Evolutionary conservation across 2,113 vertebrate genomes (phyloP), one percentile per base, ranked within the genome.

Genomic region (Falco punctatus): DNA sequence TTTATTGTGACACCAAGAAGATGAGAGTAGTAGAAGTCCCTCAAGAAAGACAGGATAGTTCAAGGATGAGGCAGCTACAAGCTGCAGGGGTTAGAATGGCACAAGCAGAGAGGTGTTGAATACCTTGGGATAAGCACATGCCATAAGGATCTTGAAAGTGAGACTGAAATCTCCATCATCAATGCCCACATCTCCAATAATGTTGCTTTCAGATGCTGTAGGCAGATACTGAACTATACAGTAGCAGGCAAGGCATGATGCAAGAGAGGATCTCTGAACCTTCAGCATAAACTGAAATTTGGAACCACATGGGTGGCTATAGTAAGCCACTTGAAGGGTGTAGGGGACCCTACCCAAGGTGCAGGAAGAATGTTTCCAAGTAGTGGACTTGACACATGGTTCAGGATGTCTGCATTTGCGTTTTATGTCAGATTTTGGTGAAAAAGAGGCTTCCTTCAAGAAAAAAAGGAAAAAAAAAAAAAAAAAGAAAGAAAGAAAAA

Each of bases 401-500:
- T 64, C 19, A 65, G 26, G 26, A 26, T 49, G 18, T 49, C 21
- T 65, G 48, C 9, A 57, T 57, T 46, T 74, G 10, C 62, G 44
- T 6, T 74, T 81, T 54, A 11, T 61, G 28, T 64, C 33, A 74
- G 12, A 71, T 6, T 51, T 66, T 20, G 46, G 59, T 49, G 35
- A 74, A 73, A 73, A 69, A 5, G 9, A 61, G 6, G 14, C 6
- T 74, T 81, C 20, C 13, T 73, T 5, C 16, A 66, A 77, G 14
- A 23, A 44, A 54, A 48, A 24, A n/a, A 13, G 38, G 38, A 35
- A 35, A 35, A 35, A 35, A 35, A 38, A 10, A 54, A 59, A 55
- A 1, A 1, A 1, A 1, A 1, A 1, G 13, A 22, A 55, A 49
- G 5, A 42, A 1, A 38, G 38, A 38, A 38, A 38, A 38, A 38